Base-by-base conservation (phyloP, 2,797 vertebrate genomes). In the Picus viridis region DNA sequence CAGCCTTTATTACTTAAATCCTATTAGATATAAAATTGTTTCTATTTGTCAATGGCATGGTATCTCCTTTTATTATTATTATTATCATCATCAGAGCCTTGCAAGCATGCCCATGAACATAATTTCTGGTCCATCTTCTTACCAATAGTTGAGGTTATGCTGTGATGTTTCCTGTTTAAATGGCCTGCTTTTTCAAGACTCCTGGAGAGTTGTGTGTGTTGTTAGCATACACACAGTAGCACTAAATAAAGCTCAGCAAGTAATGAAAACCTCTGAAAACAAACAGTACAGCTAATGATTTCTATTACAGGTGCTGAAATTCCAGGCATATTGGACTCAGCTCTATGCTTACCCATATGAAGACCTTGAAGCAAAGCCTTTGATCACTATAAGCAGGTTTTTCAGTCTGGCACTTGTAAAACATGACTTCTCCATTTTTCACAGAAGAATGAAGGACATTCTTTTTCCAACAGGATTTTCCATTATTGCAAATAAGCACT, bases 1-100 rank as follows among this genome's bases (percentile, higher is more conserved):
- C 95, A 96, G 91, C 89, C 79, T 95, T 97, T 97, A 96, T 96
- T 97, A 96, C 91, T 94, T 95, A 95, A 97, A 97, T 97, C 75
- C 65, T 75, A 96, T 96, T 97, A 96, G 89, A 93, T 96, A 90
- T 88, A 94, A 97, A 97, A 97, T 95, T 93, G 89, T 97, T 96
- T 95, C 89, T 96, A 89, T 96, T 95, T 95, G 80, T 96, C 93
- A 95, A 54, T 94, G 87, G 72, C 86, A 94, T 56, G 91, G 93
- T 95, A 93, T 91, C 95, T 93, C 88, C 80, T 94, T 89, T 96
- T 96, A 89, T 91, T 96, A 90, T 92, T 92, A 92, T 91, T 86
- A 95, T 95, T 68, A 86, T 83, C 68, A 84, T 75, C 54, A 91
- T 88, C 93, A 78, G 58, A 89, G 68, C 89, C 62, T 92, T 86